A percentile compares a stretch with the other conserved stretches of the same genome.
phyloP scores from a whole-genome alignment of 2,113 vertebrate species.

The Podarcis cretensis region DNA sequence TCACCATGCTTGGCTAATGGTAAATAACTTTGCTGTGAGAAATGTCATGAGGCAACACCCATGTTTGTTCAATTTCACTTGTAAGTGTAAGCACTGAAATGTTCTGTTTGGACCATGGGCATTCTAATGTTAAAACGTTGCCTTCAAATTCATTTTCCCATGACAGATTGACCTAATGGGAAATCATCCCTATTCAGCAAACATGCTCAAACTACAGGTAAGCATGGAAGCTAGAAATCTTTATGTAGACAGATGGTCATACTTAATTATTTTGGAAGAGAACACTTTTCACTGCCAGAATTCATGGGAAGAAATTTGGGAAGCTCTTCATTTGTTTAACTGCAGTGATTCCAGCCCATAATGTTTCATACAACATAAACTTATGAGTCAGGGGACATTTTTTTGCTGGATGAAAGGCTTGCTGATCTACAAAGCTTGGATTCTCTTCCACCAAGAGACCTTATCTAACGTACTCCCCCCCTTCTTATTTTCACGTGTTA shows the following conservation, averaged over 20 bases:
- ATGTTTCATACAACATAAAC: not conserved
- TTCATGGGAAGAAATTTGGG: not conserved
- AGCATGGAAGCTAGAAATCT: not conserved
- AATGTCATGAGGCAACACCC: not conserved
- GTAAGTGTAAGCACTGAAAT: not conserved
- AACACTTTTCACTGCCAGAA: not conserved
- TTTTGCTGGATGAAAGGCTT: not conserved
- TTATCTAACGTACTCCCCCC: too few species aligned
- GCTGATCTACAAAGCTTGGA: not conserved
- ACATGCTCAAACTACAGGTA: rapidly evolving
- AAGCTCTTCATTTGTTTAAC: not conserved
- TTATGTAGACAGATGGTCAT: not conserved
- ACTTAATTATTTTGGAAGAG: not conserved
- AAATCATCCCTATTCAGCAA: not conserved
- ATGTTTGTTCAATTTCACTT: not conserved
- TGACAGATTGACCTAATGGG: not conserved
- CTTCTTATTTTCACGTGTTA: not conserved
- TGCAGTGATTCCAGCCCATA: not conserved
- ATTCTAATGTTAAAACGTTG: not conserved
- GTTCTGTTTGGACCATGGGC: not conserved
- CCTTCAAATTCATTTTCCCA: not conserved
- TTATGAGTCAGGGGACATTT: not conserved
- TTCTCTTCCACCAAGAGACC: not conserved
- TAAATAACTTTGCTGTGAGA: not conserved
- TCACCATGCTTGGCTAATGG: not conserved